These are phyloP conservation scores for Magallana angulata DNA, from an alignment of 1,140 invertebrate genomes.

Conservation along the genomic window DNA sequence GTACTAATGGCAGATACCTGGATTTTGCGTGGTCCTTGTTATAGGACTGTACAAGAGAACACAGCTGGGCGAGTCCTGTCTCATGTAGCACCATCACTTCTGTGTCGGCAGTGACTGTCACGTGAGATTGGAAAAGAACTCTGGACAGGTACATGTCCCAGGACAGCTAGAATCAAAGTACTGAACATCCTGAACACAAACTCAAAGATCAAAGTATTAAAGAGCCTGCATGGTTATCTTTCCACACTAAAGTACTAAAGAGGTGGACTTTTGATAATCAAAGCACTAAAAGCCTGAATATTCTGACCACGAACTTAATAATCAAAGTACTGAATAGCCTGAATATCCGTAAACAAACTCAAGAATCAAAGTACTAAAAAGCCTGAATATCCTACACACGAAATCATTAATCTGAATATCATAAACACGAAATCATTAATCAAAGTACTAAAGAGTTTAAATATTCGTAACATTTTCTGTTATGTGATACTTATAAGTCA, in stretches of 20 bases:
- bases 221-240: not conserved
- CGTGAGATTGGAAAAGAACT: not conserved
- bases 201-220: not conserved
- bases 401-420: too few relatives aligned
- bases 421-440: too few relatives aligned
- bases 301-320: too few relatives aligned
- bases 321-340: too few relatives aligned
- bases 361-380: not conserved
- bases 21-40: not conserved
- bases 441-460: too few relatives aligned
- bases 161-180: not conserved
- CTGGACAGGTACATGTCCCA: constrained; percentile 14
- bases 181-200: not conserved
- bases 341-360: not conserved
- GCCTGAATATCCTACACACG: too few relatives aligned
- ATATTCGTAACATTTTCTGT: too few relatives aligned
- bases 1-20: not conserved
- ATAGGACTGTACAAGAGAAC: constrained; percentile 3
- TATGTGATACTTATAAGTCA: too few relatives aligned
- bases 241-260: too few relatives aligned
- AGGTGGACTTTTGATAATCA: not conserved
- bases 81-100: constrained; percentile 33
- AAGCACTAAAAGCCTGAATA: not conserved
- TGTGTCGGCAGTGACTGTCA: not conserved
- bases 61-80: not conserved